phyloP scores from a whole-genome alignment of 2,113 vertebrate species.

The Etia nguti region DNA sequence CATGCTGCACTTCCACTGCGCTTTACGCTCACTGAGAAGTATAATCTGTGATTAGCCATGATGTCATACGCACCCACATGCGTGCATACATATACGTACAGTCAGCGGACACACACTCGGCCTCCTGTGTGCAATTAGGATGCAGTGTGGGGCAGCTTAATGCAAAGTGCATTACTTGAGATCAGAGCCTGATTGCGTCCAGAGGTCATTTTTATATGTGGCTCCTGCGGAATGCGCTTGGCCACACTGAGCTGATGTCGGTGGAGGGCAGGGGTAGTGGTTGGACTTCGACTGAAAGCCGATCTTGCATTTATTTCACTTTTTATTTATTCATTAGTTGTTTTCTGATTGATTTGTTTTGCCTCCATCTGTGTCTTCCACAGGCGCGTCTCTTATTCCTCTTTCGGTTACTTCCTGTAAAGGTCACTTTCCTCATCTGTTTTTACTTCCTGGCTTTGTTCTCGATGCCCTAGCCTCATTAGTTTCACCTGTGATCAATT shows the following conservation, averaged over 20 bases:
- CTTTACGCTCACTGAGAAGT: slow-evolving; percentile 47
- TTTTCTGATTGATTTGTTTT: neutral
- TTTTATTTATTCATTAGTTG: neutral
- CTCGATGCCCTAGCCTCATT: neutral
- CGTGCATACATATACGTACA: neutral
- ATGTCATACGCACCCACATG: slow-evolving; percentile 34
- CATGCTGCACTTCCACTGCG: slow-evolving; percentile 32
- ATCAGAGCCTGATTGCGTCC: slow-evolving; percentile 48
- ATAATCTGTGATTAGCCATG: slow-evolving; percentile 59
- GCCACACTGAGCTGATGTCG: slow-evolving; percentile 4
- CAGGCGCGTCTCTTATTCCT: neutral
- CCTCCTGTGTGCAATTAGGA: slow-evolving; percentile 57
- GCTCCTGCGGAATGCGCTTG: neutral
- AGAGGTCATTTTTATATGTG: slow-evolving; percentile 1
- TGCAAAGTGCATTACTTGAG: slow-evolving; percentile 54
- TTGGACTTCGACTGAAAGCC: neutral
- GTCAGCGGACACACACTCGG: neutral
- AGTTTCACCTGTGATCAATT: neutral
- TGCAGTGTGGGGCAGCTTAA: slow-evolving; percentile 30
- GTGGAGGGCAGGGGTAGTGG: neutral
- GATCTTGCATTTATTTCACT: neutral
- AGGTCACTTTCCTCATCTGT: neutral
- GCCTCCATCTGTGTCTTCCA: neutral
- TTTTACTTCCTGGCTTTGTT: neutral
- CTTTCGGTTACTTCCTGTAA: neutral